Evolutionary conservation across 2,113 vertebrate species (phyloP).

Genomic region (Rhynchomys soricoides): DNA sequence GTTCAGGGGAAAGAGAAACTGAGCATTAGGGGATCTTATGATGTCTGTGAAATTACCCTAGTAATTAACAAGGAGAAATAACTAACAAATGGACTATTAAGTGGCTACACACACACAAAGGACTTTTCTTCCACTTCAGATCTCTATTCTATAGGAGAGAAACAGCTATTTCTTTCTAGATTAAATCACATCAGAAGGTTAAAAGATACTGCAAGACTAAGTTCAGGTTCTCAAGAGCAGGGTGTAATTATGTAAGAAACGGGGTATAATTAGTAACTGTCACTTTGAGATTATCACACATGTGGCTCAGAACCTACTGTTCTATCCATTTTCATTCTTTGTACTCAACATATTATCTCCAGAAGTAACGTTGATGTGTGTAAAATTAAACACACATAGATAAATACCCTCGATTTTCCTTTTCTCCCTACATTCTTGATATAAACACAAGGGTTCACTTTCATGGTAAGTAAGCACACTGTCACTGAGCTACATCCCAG

Average conservation of each 20-base stretch:
- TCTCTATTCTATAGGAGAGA: neutral
- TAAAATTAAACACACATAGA: constrained; percentile 3
- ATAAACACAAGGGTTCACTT: neutral
- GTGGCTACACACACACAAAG: neutral
- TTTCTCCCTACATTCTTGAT: too few relatives aligned
- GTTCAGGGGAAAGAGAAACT: neutral
- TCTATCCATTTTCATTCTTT: neutral
- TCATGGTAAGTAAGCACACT: too few relatives aligned
- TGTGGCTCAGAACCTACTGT: neutral
- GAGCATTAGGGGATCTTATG: neutral
- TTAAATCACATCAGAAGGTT: constrained; percentile 27
- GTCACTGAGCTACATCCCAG: too few relatives aligned
- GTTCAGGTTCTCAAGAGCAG: neutral
- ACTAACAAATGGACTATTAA: neutral
- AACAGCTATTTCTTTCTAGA: neutral
- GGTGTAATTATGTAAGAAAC: neutral
- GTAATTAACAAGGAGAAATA: constrained; percentile 8
- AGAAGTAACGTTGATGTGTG: neutral
- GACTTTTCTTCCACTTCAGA: neutral
- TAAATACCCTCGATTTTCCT: neutral
- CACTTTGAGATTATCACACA: constrained; percentile 4
- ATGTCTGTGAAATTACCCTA: neutral
- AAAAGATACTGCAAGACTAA: neutral
- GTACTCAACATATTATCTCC: constrained; percentile 16
- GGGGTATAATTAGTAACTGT: neutral